Conservation (phyloP, 2,797 vertebrate species). For the Parauchenoglanis ngamensis region DNA sequence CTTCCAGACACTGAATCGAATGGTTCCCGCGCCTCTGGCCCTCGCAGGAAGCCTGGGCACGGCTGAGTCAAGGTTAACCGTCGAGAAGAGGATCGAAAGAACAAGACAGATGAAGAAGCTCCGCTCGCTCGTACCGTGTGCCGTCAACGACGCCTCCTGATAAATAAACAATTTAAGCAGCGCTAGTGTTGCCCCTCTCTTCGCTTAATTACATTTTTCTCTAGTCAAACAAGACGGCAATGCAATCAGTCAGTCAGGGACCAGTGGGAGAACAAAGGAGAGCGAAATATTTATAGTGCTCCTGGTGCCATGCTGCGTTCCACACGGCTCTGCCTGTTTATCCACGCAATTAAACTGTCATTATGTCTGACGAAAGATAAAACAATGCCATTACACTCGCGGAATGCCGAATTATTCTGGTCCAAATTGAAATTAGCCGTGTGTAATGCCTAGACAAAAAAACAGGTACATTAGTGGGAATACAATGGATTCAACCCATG, state of each 20-base stretch:
- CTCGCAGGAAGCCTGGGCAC: conserved; percentile 29
- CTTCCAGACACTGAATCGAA: conserved; percentile 61
- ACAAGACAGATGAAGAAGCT: conserved; percentile 40
- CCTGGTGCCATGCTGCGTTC: conserved; percentile 35
- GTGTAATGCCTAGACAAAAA: conserved; percentile 46
- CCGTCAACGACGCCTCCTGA: conserved; percentile 30
- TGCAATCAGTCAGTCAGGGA: conserved; percentile 53
- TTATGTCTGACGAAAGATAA: conserved; percentile 50
- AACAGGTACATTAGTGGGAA: conserved; percentile 45
- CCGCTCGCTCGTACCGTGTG: neutral
- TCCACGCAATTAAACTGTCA: conserved; percentile 58
- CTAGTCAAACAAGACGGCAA: conserved; percentile 56
- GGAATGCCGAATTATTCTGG: conserved; percentile 40
- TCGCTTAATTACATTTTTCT: conserved; percentile 60
- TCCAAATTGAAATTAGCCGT: conserved; percentile 38
- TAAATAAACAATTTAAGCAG: conserved; percentile 55
- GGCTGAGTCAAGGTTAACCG: conserved; percentile 67
- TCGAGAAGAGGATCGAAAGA: conserved; percentile 23
- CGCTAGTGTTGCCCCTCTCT: conserved; percentile 40
- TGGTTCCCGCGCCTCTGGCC: conserved; percentile 44
- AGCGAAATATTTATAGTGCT: conserved; percentile 43
- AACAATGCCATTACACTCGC: conserved; percentile 47
- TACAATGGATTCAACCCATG: conserved; percentile 35
- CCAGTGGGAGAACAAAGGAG: conserved; percentile 22
- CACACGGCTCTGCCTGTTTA: conserved; percentile 51